Evolutionary conservation across 2,113 vertebrate genomes (phyloP), one percentile per base, ranked within the genome.

Genomic region (Oriolus oriolus): DNA sequence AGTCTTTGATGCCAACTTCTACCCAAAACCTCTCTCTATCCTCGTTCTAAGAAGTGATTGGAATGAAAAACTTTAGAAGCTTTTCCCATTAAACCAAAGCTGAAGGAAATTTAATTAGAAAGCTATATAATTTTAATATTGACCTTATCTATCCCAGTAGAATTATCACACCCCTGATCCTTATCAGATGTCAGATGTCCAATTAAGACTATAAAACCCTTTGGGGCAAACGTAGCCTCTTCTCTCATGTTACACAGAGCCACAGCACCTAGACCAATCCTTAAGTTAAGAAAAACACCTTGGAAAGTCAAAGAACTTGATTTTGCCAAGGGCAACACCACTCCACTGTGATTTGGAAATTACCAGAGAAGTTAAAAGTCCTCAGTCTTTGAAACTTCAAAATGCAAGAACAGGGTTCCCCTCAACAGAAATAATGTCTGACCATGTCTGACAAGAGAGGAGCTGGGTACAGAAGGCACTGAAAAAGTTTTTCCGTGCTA

Each of bases 71-170:
- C 59, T 87, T 95, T 65, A 77, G 74, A 95, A 94, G 86, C 39
- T 85, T 84, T 86, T 95, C 86, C 86, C 88, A 94, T 84, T 89
- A 95, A 95, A 90, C 64, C 37, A 88, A 95, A 84, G 79, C 64
- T 81, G 83, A 94, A 94, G 50, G 76, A 90, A 94, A 89, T 71
- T 81, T 94, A 94, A 96, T 95, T 94, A 96, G 47, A 95, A 90
- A 74, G 79, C n/a, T 33, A 66, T 52, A 84, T 31, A 57, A 74
- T 90, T 97, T 96, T 92, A 93, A 96, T 88, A 90, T 49, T 86
- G 54, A 96, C 87, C 64, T 96, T 93, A 95, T 93, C 88, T 94
- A 77, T 52, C 41, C 33, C 68, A 81, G 47, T 56, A 57, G 68
- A 91, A 90, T 71, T 84, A 93, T 93, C 88, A 75, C 35, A 86